A percentile compares a stretch with the other conserved stretches of the same genome.
Conservation (phyloP, 2,113 vertebrate species). For the Atlantisia rogersi region DNA sequence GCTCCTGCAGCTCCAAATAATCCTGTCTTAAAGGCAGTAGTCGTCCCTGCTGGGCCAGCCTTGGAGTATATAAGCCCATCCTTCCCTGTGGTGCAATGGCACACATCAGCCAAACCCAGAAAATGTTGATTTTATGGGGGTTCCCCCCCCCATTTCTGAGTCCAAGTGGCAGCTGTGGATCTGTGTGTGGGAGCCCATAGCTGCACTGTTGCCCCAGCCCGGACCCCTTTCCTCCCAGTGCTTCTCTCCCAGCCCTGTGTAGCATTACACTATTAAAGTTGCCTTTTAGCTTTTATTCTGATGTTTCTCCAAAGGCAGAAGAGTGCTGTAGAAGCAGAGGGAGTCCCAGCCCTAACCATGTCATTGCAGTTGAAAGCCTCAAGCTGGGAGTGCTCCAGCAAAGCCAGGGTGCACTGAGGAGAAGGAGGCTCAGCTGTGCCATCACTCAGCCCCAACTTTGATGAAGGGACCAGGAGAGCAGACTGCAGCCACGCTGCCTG, state of each 20-base stretch:
- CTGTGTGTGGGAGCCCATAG: neutral
- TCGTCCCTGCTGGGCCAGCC: neutral
- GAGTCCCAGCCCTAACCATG: neutral
- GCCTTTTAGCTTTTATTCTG: slow-evolving; percentile 18
- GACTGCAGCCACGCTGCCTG: neutral
- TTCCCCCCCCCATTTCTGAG: neutral
- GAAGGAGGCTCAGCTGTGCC: neutral
- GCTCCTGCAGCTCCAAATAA: neutral
- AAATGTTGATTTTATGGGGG: neutral
- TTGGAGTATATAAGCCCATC: neutral
- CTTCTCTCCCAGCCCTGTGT: neutral
- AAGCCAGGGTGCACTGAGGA: neutral
- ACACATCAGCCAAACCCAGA: neutral
- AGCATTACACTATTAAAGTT: slow-evolving; percentile 19
- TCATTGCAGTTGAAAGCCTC: slow-evolving; percentile 30
- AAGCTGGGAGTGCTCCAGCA: neutral
- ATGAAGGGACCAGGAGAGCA: neutral
- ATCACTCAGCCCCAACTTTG: neutral
- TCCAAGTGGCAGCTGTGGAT: neutral
- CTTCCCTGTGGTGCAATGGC: accelerated
- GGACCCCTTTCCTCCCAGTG: neutral
- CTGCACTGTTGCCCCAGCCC: neutral
- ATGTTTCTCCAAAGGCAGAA: slow-evolving; percentile 33
- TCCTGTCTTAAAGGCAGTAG: neutral
- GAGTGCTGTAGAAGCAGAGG: neutral